Base-by-base conservation (phyloP, 2,113 vertebrate species). In the Aix galericulata region DNA sequence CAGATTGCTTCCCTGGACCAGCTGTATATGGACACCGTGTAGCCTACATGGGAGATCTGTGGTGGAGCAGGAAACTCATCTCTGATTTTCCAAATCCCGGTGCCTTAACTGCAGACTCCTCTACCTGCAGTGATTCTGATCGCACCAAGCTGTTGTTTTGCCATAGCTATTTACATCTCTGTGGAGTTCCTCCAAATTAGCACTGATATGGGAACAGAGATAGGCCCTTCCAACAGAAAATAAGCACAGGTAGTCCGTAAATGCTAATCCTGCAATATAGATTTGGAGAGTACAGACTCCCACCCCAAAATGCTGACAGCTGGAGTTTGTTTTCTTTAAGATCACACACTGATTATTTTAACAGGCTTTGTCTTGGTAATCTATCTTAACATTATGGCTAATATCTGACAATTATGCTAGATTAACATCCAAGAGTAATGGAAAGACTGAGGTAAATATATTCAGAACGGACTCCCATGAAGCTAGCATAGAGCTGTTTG, bases 281-380 rank as follows among this genome's bases (percentile, higher is more conserved):
- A 29, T 52, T 89, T 5, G 2, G 32, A 18, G 62, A 84, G 31
- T 44, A 73, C 53, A 89, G 38, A 29, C 58, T 86, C 23, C 60
- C 82, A 85, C 26, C 6, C 34, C 23, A 42, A 78, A 75, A 48
- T 6, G 29, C 81, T 84, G 74, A 77, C 88, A 91, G 66, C 26
- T 75, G 69, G 69, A 76, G 69, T 86, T 89, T 74, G 79, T 85
- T 92, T 83, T 89, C n/a, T 90, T 42, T 64, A 48, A 92, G 69
- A 91, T 76, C 42, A 91, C 89, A 89, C 78, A 66, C 13, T 9
- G 48, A 58, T 62, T 89, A 73, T 59, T 89, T 69, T 76, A 92
- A 80, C 87, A 82, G 81, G 46, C 34, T 85, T 95, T 85, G 58
- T 79, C 74, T 85, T 53, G 58, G 34, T 40, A 92, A 95, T 72